A percentile compares a stretch with the other conserved stretches of the same genome.
phyloP scores from a whole-genome alignment of 1,140 invertebrate genomes.

The Eupristina koningsbergeri region DNA sequence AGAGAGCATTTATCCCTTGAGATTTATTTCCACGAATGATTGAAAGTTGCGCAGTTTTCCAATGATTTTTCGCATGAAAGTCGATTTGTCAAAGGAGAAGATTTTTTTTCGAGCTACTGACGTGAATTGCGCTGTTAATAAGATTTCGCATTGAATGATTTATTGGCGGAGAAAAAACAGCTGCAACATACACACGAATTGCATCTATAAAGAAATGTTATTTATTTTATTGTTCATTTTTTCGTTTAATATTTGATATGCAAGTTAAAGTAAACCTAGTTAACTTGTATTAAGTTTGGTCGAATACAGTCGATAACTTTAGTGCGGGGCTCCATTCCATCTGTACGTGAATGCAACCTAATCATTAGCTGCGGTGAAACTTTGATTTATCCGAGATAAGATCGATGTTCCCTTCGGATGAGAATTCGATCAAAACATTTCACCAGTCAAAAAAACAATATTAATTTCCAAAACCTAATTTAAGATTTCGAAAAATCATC shows the following conservation, averaged over 20 bases:
- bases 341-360: no score
- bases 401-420: no score
- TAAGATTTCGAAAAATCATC: neutral
- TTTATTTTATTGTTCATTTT: conserved; percentile 15
- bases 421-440: no score
- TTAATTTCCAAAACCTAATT: neutral
- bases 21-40: neutral
- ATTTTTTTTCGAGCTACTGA: neutral
- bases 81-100: neutral
- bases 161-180: neutral
- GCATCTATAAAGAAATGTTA: neutral
- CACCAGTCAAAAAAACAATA: neutral
- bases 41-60: neutral
- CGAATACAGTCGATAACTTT: neutral
- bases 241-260: neutral
- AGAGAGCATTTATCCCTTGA: neutral
- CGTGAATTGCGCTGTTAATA: conserved; percentile 18
- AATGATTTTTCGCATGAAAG: conserved; percentile 5
- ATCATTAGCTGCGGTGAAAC: no score
- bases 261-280: neutral
- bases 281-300: neutral
- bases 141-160: conserved; percentile 34
- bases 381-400: no score
- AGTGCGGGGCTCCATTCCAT: no score
- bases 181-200: conserved; percentile 6